Conservation (phyloP, 1,140 invertebrate species). For the Panagrolaimus sp. region DNA sequence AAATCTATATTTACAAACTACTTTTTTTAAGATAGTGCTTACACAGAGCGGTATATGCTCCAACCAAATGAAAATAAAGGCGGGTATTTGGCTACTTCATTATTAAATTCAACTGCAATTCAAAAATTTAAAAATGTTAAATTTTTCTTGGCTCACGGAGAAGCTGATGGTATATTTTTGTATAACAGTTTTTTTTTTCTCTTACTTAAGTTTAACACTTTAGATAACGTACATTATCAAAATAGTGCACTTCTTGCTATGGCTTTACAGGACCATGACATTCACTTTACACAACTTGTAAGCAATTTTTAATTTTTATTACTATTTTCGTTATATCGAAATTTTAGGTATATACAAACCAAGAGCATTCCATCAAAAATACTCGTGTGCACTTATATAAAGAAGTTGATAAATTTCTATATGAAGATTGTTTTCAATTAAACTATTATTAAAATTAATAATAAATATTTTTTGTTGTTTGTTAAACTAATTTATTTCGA, state of each 20-base stretch:
- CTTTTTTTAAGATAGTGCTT: slow-evolving; percentile 27
- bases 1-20: slow-evolving; percentile 1
- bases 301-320: not conserved
- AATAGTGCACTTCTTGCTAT: slow-evolving; percentile 16
- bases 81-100: slow-evolving; percentile 20
- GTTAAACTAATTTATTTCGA: too few species aligned
- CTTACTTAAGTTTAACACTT: not conserved
- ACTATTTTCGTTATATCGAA: slow-evolving; percentile 3
- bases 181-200: not conserved
- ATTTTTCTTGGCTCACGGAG: slow-evolving; percentile 23
- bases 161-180: slow-evolving; percentile 12
- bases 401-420: slow-evolving; percentile 11
- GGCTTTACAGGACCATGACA: slow-evolving; percentile 17
- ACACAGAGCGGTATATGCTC: slow-evolving; percentile 31
- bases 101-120: slow-evolving; percentile 14
- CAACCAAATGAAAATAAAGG: slow-evolving; percentile 19
- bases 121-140: slow-evolving; percentile 21
- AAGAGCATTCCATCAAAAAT: slow-evolving; percentile 9
- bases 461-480: too few species aligned
- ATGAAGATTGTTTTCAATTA: slow-evolving; percentile 4
- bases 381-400: slow-evolving; percentile 12
- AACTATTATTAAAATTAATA: not conserved
- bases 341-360: slow-evolving; percentile 14
- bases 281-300: slow-evolving; percentile 30
- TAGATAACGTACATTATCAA: slow-evolving; percentile 26